Evolutionary conservation across 2,888 invertebrate genomes (phyloP).

Genomic region (Drosophila mimica): DNA sequence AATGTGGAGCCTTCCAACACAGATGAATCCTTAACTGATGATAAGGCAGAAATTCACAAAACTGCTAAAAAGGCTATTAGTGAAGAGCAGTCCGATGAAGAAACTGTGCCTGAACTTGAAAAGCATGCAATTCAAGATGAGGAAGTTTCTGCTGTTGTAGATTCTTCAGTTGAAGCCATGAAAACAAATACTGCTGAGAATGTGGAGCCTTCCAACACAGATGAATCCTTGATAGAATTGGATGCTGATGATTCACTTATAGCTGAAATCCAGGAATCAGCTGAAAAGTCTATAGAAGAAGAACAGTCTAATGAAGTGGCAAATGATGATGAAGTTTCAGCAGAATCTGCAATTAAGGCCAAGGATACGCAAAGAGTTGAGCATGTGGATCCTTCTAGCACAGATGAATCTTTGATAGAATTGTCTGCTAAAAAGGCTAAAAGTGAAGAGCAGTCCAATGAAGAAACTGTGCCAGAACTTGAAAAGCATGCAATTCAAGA

Average conservation of each 20-base stretch:
- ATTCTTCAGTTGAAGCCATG: not conserved
- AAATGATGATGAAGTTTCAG: not conserved
- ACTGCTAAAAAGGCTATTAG: too few relatives aligned
- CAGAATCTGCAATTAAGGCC: not conserved
- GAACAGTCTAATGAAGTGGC: not conserved
- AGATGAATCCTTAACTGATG: not conserved
- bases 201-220: not conserved
- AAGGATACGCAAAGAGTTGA: not conserved
- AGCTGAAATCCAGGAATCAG: not conserved
- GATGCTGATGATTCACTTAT: not conserved
- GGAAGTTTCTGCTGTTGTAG: not conserved
- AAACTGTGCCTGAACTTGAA: too few relatives aligned
- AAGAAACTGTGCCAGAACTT: too few relatives aligned
- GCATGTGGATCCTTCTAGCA: not conserved
- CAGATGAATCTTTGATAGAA: not conserved
- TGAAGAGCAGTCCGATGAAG: too few relatives aligned
- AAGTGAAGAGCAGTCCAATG: too few relatives aligned
- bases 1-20: not conserved
- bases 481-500: too few relatives aligned
- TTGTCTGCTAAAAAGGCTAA: not conserved
- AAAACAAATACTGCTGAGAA: not conserved
- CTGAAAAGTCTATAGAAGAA: not conserved
- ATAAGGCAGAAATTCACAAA: too few relatives aligned
- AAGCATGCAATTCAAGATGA: not conserved
- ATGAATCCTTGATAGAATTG: not conserved